A percentile compares a stretch with the other conserved stretches of the same genome.
These are phyloP conservation scores for Acrobasis repandana DNA, from an alignment of 2,888 invertebrate species.

Conservation along the genomic window DNA sequence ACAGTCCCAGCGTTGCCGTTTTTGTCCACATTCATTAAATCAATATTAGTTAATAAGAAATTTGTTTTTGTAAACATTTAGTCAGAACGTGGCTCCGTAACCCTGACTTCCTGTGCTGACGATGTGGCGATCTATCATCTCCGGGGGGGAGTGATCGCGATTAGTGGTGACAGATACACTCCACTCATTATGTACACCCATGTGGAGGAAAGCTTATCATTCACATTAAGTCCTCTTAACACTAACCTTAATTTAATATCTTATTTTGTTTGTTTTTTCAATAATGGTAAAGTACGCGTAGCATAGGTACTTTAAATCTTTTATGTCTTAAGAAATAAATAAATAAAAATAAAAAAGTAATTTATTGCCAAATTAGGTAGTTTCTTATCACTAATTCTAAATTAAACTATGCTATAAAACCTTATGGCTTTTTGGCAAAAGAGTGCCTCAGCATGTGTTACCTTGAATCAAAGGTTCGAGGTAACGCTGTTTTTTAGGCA, in stretches of 20 bases:
- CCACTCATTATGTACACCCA: constrained; percentile 3
- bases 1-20: background rate
- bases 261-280: no score
- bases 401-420: no score
- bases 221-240: background rate
- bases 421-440: no score
- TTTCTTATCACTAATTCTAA: no score
- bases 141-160: constrained; percentile 8
- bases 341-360: no score
- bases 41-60: constrained; percentile 14
- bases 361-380: no score
- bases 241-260: background rate
- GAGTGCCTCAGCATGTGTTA: no score
- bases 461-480: no score
- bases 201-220: constrained; percentile 3
- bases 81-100: background rate
- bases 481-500: no score
- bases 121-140: constrained; percentile 7
- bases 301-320: no score
- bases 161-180: constrained; percentile 19
- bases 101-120: constrained; percentile 11
- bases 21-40: constrained; percentile 7
- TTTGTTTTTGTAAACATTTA: constrained; percentile 13
- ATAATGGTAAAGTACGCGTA: no score
- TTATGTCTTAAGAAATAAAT: no score